Evolutionary conservation across 2,113 vertebrate species (phyloP), one percentile per base, ranked within the genome.

Genomic region (Centrocercus urophasianus): DNA sequence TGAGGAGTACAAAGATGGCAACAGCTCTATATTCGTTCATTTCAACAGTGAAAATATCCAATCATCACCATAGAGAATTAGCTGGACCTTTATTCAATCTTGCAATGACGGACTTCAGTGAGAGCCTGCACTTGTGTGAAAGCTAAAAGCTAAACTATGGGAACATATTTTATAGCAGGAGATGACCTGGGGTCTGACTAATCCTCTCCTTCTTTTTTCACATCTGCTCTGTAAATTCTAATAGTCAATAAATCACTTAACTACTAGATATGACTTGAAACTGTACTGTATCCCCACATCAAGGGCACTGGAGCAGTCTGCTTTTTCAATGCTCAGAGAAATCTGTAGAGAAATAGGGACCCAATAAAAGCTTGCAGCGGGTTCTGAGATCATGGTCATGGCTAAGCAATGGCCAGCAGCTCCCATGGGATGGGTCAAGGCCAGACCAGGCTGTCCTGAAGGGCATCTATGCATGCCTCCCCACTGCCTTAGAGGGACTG

Each of bases 321-420:
- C 16, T 65, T 57, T 81, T 65, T 65, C 32, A 36, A 0, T 64
- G n/a, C 38, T 86, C 40, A 56, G 38, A 75, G 65, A 73, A 79
- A 59, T 42, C 56, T 66, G 24, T 38, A 69, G 64, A 80, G 63
- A 83, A 77, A 56, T 9, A 40, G 34, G 17, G 22, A 56, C 48
- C 24, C 56, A 67, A 28, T 5, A 52, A 32, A 61, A 34, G 28
- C 38, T 18, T 70, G 5, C 20, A 59, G 73, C 10, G 7, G 32
- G 8, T 16, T 0, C 48, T 38, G 43, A 65, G 22, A 11, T 69
- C 63, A 18, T 4, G 34, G 12, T 13, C 14, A 42, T 0, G 0
- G 13, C 34, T 60, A 19, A 57, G n/a, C 10, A 61, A 18, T 7
- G 17, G 36, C 7, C 27, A 8, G 60, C 20, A 70, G 6, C 15